Conservation (phyloP, 2,797 vertebrate species). For the Glyptemys insculpta region DNA sequence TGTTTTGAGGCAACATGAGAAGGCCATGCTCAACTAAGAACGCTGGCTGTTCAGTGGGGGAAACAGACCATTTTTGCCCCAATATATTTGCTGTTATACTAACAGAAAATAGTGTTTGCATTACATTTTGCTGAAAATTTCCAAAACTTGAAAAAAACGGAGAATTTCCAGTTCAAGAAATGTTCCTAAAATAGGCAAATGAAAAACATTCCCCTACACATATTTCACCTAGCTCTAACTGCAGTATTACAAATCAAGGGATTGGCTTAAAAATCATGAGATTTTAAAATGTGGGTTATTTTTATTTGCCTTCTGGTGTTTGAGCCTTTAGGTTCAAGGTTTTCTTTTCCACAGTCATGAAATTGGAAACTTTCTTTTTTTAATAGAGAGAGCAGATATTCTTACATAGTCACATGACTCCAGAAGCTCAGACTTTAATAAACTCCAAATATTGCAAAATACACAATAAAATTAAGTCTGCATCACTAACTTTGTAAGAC, state of each 20-base stretch:
- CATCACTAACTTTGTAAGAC: neutral
- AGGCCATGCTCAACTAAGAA: neutral
- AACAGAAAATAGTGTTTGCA: neutral
- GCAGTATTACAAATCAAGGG: neutral
- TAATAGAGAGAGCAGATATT: neutral
- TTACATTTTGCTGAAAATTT: neutral
- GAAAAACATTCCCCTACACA: neutral
- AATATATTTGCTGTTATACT: neutral
- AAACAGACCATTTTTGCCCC: neutral
- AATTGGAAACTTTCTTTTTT: neutral
- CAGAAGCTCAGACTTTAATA: neutral
- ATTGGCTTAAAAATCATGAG: neutral
- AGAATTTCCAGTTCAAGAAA: neutral
- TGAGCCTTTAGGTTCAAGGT: neutral
- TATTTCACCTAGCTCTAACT: slow-evolving; percentile 18
- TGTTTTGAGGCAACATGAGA: neutral
- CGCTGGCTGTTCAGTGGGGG: neutral
- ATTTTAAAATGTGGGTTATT: neutral
- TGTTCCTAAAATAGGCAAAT: neutral
- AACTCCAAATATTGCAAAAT: neutral
- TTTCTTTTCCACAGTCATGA: neutral
- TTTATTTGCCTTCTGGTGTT: neutral
- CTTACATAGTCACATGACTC: neutral
- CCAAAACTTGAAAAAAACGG: neutral
- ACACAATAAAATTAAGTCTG: neutral